Evolutionary conservation across 1,140 invertebrate species (phyloP).

Genomic region (Hyposmocoma kahamanoa): DNA sequence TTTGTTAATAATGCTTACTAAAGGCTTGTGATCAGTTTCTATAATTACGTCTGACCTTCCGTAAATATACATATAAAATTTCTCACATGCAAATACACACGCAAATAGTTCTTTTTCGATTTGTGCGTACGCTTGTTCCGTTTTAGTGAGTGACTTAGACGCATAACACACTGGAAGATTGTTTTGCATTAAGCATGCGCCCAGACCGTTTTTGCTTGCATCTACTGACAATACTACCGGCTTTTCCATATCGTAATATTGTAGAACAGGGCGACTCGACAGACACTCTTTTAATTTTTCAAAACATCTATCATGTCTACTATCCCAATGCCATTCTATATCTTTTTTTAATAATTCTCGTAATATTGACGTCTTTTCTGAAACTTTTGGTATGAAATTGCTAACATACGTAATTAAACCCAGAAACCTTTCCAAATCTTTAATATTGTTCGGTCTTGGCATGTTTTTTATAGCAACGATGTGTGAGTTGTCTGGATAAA

Average conservation of each 20-base stretch:
- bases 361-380: background rate
- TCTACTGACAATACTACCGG: background rate
- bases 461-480: background rate
- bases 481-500: background rate
- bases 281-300: background rate
- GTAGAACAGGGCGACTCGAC: background rate
- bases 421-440: constrained; percentile 1
- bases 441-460: background rate
- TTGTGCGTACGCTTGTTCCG: background rate
- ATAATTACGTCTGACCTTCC: background rate
- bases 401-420: background rate
- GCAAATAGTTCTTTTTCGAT: constrained; percentile 2
- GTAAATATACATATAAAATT: constrained; percentile 1
- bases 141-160: background rate
- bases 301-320: background rate
- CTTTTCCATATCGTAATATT: background rate
- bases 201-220: background rate
- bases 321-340: background rate
- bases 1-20: constrained; percentile 1
- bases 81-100: constrained; percentile 1
- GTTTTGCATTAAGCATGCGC: background rate
- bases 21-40: background rate
- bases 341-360: constrained; percentile 2
- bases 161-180: background rate
- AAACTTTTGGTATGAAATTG: background rate